Evolutionary conservation across 1,140 invertebrate genomes (phyloP), one percentile per base, ranked within the genome.

Genomic region (Drosophila santomea): DNA sequence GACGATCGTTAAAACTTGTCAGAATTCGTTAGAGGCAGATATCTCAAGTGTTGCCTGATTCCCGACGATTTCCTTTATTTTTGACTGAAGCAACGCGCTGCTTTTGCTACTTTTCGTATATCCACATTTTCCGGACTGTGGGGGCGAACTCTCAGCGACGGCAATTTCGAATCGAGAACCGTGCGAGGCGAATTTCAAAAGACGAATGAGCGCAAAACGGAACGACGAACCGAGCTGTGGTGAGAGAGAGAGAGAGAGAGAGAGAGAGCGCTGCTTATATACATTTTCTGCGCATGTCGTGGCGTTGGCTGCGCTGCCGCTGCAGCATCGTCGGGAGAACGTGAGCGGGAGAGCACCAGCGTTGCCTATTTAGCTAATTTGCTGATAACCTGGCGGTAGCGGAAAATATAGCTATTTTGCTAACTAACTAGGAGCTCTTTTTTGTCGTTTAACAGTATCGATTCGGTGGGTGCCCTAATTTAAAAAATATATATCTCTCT

Each of bases 211-310:
- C n/a, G 1, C 25, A 12, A 50, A 50, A 57, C 44, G 43, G 43
- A 50, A 11, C 48, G 48, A 15, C 54, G 25, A 41, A 56, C 20
- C 38, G 54, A 41, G 8, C 25, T 50, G 25, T 50, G 48, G 11
- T 4, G 50, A 39, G 50, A 50, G 25, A 50, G 4, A 11, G 47
- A 51, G 67, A 38, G 36, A n/a, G 56, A 50, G 67, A 38, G 36
- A 6, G 15, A 2, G 61, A 68, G 36, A 68, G 80, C 81, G 81
- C 60, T 80, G 73, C 75, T 76, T 25, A 25, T 4, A 25, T 25
- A 25, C 48, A 57, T 67, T 25, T 50, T 66, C 8, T 86, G 81
- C 81, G 81, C 81, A 85, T 80, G 82, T 60, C 57, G 52, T 38
- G 20, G 20, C 60, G 52, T 54, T 38, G 52, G 69, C 80, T 71